Conservation (phyloP, 2,888 invertebrate species). For the Agriopis marginaria region DNA sequence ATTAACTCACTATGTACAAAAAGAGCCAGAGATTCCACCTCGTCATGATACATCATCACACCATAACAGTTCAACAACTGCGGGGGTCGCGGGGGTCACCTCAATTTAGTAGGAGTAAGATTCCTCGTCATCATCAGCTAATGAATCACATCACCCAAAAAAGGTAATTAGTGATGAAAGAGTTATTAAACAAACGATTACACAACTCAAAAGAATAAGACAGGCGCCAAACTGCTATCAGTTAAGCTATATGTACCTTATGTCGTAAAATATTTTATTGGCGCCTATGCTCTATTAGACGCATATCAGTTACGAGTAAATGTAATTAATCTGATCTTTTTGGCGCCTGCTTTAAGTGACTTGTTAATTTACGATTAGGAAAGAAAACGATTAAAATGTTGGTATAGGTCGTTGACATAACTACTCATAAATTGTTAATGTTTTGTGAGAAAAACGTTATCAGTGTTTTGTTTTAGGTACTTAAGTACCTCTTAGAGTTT, state of each 20-base stretch:
- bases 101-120: slow-evolving; percentile 36
- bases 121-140: slow-evolving; percentile 32
- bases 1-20: not conserved
- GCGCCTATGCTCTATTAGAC: slow-evolving; percentile 14
- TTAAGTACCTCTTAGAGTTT: no score
- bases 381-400: slow-evolving; percentile 11
- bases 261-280: slow-evolving; percentile 3
- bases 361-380: not conserved
- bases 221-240: slow-evolving; percentile 7
- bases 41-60: slow-evolving; percentile 14
- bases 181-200: slow-evolving; percentile 26
- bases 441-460: no score
- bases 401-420: slow-evolving; percentile 22
- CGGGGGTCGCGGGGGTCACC: slow-evolving; percentile 36
- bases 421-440: not conserved
- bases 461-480: no score
- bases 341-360: slow-evolving; percentile 17
- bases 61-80: slow-evolving; percentile 32
- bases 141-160: slow-evolving; percentile 34
- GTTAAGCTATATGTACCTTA: slow-evolving; percentile 1
- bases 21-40: slow-evolving; percentile 1
- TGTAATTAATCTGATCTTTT: slow-evolving; percentile 11
- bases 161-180: slow-evolving; percentile 20
- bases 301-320: not conserved
- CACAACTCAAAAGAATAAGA: slow-evolving; percentile 28